Base-by-base conservation (phyloP, 2,888 invertebrate species). In the Ophion ellenae region DNA sequence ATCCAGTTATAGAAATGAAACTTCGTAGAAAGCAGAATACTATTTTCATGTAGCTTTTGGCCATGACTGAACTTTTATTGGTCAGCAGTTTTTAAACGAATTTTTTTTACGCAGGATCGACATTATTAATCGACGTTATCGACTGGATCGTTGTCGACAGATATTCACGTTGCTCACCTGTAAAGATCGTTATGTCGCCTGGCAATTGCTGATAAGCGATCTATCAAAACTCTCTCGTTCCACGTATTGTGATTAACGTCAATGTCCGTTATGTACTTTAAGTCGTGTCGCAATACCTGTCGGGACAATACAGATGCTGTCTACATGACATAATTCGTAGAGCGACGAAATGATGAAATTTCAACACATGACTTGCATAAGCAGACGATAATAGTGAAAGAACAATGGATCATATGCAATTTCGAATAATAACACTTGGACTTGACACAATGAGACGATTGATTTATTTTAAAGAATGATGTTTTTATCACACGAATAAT, bases 241-340 rank as follows among this genome's bases (percentile, higher is more conserved):
- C 11, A 40, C 14, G n/a, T 6, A n/a, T 66, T 40, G 24, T 36
- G 9, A 45, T 57, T 61, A 10, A 67, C 79, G 11, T 2, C 9
- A 9, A 17, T 28, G 4, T 47, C 17, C 14, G 84, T 69, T 53
- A 86, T 67, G 63, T 69, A 82, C 66, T 82, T 81, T 63, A 86
- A 64, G 80, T 86, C 86, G 32, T 86, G 82, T 36, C 82, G 79
- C 40, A 86, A 57, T 4, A 86, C 79, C 86, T 86, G 57, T 4
- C 17, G 47, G n/a, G 14, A 63, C 11, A 69, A 59, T 1, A 69
- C 9, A 67, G 61, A 11, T 9, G 28, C 2, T 2, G 20, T 45
- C 14, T 14, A 14, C 53, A 17, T 20, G 7, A 28, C 24, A 24
- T 36, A 63, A 45, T 24, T 20, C 20, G 17, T n/a, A 66, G 2